Evolutionary conservation across 2,797 vertebrate species (phyloP).

Genomic region (Lepilemur septentrionalis): DNA sequence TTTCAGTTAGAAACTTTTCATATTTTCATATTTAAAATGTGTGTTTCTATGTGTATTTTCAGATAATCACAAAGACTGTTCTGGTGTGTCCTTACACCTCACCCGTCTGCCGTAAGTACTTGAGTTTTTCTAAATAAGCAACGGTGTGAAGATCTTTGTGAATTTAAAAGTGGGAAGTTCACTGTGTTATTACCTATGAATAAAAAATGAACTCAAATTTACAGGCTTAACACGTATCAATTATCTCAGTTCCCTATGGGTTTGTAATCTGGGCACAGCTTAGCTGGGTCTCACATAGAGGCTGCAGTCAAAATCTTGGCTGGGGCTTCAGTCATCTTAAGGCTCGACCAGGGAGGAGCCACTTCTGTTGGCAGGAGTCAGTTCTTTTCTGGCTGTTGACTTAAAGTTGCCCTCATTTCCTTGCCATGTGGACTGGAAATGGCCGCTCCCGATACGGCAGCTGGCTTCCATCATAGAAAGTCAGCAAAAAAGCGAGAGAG

Average conservation of each 20-base stretch:
- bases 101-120: slow-evolving; percentile 93
- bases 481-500: not conserved
- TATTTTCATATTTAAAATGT: not conserved
- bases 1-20: not conserved
- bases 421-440: not conserved
- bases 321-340: not conserved
- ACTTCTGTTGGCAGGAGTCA: not conserved
- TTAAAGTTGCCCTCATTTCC: not conserved
- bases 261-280: not conserved
- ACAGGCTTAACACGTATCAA: not conserved
- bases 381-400: not conserved
- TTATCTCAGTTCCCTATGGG: not conserved
- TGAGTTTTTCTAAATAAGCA: not conserved
- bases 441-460: not conserved
- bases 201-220: not conserved
- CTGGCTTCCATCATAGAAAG: not conserved
- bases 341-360: accelerated
- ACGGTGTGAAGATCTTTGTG: not conserved
- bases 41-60: slow-evolving; percentile 70
- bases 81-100: slow-evolving; percentile 93
- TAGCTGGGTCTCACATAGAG: not conserved
- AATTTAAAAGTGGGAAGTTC: not conserved
- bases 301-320: not conserved
- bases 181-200: not conserved
- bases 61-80: slow-evolving; percentile 97